These are phyloP conservation scores for Ceratitis capitata DNA, from an alignment of 1,140 invertebrate genomes.

Conservation along the genomic window DNA sequence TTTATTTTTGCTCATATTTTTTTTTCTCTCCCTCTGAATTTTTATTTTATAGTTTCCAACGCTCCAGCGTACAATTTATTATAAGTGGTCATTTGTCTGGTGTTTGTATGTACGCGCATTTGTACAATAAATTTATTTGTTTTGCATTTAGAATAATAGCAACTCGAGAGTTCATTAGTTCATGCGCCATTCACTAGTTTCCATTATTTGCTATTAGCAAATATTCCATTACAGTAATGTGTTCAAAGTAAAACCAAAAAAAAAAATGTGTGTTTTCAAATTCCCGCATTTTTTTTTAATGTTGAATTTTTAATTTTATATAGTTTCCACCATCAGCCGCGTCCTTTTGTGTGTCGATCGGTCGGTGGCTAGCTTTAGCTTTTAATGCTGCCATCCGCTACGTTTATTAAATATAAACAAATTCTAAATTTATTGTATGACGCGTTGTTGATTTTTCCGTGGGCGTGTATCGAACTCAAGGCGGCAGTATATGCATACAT, in stretches of 20 bases:
- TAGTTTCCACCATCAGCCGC: not conserved
- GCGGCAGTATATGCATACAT: too few relatives aligned
- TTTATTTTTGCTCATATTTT: not conserved
- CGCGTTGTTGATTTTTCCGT: slow-evolving; percentile 12
- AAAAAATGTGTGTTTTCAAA: not conserved
- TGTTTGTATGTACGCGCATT: too few relatives aligned
- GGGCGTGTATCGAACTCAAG: not conserved
- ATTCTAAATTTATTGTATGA: slow-evolving; percentile 39
- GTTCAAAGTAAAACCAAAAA: too few relatives aligned
- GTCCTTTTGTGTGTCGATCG: not conserved
- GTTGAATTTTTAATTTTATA: too few relatives aligned
- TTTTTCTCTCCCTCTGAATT: too few relatives aligned
- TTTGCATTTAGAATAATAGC: not conserved
- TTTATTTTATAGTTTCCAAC: not conserved
- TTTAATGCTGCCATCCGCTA: not conserved
- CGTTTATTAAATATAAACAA: slow-evolving; percentile 38
- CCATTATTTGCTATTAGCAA: not conserved
- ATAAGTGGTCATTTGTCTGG: not conserved
- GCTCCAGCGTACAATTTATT: not conserved
- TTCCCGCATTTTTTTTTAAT: slow-evolving; percentile 10
- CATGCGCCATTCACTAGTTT: not conserved
- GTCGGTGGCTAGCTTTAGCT: too few relatives aligned
- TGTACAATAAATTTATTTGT: too few relatives aligned
- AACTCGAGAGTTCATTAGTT: not conserved
- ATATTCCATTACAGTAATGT: not conserved